A percentile compares a stretch with the other conserved stretches of the same genome.
Evolutionary conservation across 1,140 invertebrate species (phyloP).

Genomic region (Brachionus asplanchnoidis): DNA sequence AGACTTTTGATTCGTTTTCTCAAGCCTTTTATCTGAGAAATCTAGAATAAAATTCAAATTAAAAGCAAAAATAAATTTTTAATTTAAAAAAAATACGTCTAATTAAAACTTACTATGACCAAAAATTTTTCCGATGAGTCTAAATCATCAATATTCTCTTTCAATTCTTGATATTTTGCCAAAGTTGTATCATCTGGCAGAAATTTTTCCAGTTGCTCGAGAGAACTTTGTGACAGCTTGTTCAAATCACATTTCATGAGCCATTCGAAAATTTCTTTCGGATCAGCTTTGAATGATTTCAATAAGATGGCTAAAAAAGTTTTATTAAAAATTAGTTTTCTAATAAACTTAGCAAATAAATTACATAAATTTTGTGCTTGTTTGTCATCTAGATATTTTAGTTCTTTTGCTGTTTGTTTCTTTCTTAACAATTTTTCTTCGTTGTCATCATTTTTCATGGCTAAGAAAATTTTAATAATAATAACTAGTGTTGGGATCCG

Average conservation of each 20-base stretch:
- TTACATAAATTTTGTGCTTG: constrained; percentile 82
- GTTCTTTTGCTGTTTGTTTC: constrained; percentile 78
- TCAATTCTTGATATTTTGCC: constrained; percentile 71
- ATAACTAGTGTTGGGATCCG: too few relatives aligned
- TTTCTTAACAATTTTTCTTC: constrained; percentile 59
- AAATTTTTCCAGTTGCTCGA: constrained; percentile 75
- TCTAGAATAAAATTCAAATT: constrained; percentile 53
- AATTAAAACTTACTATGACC: constrained; percentile 68
- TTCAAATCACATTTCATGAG: constrained; percentile 78
- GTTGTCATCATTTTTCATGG: not conserved
- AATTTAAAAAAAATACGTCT: not conserved
- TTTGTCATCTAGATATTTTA: constrained; percentile 84
- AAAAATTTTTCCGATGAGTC: constrained; percentile 91
- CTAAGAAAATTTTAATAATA: too few relatives aligned
- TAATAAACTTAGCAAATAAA: not conserved
- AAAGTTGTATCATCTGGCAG: constrained; percentile 82
- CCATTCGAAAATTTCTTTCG: constrained; percentile 75
- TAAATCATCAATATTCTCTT: constrained; percentile 72
- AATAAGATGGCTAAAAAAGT: constrained; percentile 56
- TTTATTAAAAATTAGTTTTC: not conserved
- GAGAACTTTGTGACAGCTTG: constrained; percentile 71
- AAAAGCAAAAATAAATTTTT: not conserved
- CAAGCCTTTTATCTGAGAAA: constrained; percentile 76
- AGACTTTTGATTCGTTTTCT: constrained; percentile 79
- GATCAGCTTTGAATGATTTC: constrained; percentile 78